Evolutionary conservation across 2,888 invertebrate species (phyloP).

Genomic region (Eudemis profundana): DNA sequence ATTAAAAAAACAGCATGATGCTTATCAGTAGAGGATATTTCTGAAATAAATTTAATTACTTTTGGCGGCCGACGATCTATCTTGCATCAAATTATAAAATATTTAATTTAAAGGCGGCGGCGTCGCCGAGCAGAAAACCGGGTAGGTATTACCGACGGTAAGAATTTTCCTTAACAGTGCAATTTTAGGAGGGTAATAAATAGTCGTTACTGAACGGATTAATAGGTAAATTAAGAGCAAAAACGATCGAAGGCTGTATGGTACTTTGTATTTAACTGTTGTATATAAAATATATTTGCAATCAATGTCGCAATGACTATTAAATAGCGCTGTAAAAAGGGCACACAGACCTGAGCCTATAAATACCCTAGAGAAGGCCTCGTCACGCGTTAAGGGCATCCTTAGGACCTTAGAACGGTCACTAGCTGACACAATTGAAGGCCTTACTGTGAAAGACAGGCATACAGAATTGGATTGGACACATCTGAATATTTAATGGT

Average conservation of each 20-base stretch:
- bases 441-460: constrained; percentile 62
- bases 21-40: constrained; percentile 48
- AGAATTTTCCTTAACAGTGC: constrained; percentile 8
- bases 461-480: constrained; percentile 66
- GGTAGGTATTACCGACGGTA: not conserved
- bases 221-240: constrained; percentile 19
- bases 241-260: constrained; percentile 17
- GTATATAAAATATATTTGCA: constrained; percentile 64
- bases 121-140: not conserved
- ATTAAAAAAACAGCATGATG: constrained; percentile 55
- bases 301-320: constrained; percentile 68
- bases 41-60: constrained; percentile 4
- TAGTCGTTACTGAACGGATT: constrained; percentile 17
- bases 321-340: constrained; percentile 69
- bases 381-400: constrained; percentile 78
- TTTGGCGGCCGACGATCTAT: not conserved
- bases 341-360: constrained; percentile 57
- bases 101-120: not conserved
- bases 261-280: constrained; percentile 47
- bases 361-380: constrained; percentile 61
- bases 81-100: not conserved
- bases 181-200: constrained; percentile 24
- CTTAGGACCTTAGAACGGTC: constrained; percentile 68
- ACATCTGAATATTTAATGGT: constrained; percentile 43
- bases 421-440: constrained; percentile 63